Evolutionary conservation across 1,140 invertebrate genomes (phyloP), one percentile per base, ranked within the genome.

Genomic region (Euura saliciscinereae): DNA sequence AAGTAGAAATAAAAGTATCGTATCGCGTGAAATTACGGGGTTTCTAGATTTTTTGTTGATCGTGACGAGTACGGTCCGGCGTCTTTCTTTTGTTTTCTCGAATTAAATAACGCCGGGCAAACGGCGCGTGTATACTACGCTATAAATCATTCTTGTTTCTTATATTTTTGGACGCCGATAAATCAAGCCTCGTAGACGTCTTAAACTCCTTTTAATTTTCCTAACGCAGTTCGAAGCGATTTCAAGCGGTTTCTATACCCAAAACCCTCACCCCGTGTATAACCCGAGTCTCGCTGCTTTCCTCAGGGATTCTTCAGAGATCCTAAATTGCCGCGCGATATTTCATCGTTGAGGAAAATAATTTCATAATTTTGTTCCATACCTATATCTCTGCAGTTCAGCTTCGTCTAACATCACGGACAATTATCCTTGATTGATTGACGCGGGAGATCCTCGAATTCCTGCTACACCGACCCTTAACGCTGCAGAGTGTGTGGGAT

Each of bases 141-240:
- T 59, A 59, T 59, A 59, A 59, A 59, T 59, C 51, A 59, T 59
- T 59, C 51, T 59, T n/a, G 13, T n/a, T n/a, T 59, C 51, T 8
- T 59, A 59, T 59, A 8, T 59, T 59, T 59, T 59, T 59, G 51
- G 51, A 59, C 51, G 51, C 51, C 51, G 51, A 59, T 59, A 59
- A 59, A 59, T 59, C 51, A 59, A 59, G 51, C 51, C 51, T 59
- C 51, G 51, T 59, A 59, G 51, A 59, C 51, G 51, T 59, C 51
- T 59, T 59, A 59, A 59, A 59, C 51, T 59, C 51, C 51, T 59
- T 59, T 59, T 59, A 59, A 59, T 59, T 59, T 59, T 59, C 51
- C 51, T 59, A n/a, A 59, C 51, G 51, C 51, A 59, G 51, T 59
- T 59, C 51, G 51, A 4, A 59, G 51, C 51, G 51, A 59, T 59